Evolutionary conservation across 2,797 vertebrate genomes (phyloP), one percentile per base, ranked within the genome.

Genomic region (Chaetodon trifasciatus): DNA sequence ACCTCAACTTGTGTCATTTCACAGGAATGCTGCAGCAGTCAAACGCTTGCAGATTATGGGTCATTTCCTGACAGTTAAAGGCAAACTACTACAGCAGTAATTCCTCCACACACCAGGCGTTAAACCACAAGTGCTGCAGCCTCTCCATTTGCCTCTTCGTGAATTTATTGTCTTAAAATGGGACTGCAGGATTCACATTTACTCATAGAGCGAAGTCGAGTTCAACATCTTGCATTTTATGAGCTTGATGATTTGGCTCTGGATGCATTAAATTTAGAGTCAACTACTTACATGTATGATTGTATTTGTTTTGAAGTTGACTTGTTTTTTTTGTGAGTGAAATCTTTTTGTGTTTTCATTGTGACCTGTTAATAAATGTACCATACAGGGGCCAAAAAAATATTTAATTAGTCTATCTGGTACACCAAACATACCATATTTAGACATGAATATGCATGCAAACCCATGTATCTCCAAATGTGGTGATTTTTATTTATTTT

Each of bases 41-140:
- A 94, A 95, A 93, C 83, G 86, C 90, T 91, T 89, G 91, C 93
- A 92, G 94, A 95, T 95, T 96, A 95, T 89, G 91, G 93, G 93
- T 93, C 91, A 95, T 95, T 96, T 96, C 95, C 95, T 96, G 94
- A 93, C 93, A 95, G 95, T 95, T 95, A 95, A 94, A 92, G 86
- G 89, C 89, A 93, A 91, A 95, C 94, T 93, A 92, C 90, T 88
- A 85, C 79, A 74, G 86, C 90, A 91, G 89, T 93, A 93, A 92
- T 92, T 91, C 92, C 86, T 91, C 86, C 76, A 83, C 89, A 90
- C 90, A 89, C 75, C 86, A 92, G 89, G 90, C 91, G 88, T 88
- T 80, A 91, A 91, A 93, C 88, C 90, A 85, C 92, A 91, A 90
- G 87, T 76, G 79, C 86, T 83, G 79, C 85, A 75, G 84, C 86